Percentiles rank a stretch among this genome's conserved stretches.
These are phyloP conservation scores for Omphaloscelis lunosa DNA, from an alignment of 2,888 invertebrate genomes.

Conservation along the genomic window DNA sequence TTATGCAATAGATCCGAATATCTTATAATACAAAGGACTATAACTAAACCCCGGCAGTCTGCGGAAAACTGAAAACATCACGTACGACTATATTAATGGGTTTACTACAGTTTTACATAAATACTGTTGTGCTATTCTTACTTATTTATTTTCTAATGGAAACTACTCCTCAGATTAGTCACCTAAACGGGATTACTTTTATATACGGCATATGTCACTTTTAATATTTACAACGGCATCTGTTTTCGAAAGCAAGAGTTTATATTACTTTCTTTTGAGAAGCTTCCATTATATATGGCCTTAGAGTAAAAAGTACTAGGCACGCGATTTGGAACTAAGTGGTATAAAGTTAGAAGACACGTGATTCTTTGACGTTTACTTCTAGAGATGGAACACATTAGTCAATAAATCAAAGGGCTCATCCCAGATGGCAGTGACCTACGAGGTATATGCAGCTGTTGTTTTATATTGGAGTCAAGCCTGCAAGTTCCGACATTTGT, in stretches of 20 bases:
- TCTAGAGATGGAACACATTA: background rate
- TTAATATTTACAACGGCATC: background rate
- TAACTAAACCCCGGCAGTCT: background rate
- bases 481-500: background rate
- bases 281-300: no score
- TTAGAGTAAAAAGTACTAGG: background rate
- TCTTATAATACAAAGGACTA: background rate
- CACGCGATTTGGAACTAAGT: background rate
- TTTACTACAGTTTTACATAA: slow-evolving; percentile 9
- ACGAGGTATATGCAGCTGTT: background rate
- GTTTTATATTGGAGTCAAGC: background rate
- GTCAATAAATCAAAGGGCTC: background rate
- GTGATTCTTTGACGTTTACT: background rate
- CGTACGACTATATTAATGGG: slow-evolving; percentile 29
- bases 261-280: background rate
- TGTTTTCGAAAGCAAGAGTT: background rate
- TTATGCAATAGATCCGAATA: slow-evolving; percentile 3
- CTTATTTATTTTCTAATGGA: slow-evolving; percentile 2
- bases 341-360: background rate
- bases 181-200: background rate
- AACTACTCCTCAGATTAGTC: background rate
- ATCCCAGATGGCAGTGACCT: background rate
- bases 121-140: slow-evolving; percentile 4
- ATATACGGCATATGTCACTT: background rate
- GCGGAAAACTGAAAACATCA: slow-evolving; percentile 46